A percentile compares a stretch with the other conserved stretches of the same genome.
phyloP scores from a whole-genome alignment of 2,113 vertebrate genomes.

The Leucosticte australis region DNA sequence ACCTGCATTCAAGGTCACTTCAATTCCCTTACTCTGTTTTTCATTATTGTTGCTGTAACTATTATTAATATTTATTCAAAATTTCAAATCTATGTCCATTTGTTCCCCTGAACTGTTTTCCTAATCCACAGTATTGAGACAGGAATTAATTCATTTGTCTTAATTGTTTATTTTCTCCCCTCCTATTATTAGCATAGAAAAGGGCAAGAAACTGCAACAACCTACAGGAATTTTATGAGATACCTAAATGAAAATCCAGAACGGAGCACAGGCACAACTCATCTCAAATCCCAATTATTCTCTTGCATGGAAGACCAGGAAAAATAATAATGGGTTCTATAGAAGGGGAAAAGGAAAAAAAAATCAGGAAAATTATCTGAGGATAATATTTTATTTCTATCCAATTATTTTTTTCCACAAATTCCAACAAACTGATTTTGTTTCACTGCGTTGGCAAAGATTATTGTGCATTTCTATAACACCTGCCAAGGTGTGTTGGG shows the following conservation, averaged over 20 bases:
- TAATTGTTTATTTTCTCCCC: slow-evolving; percentile 2
- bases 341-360: background rate
- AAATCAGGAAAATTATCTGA: background rate
- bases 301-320: background rate
- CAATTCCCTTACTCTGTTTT: slow-evolving; percentile 42
- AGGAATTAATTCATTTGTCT: background rate
- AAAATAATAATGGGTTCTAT: background rate
- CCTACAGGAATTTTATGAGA: background rate
- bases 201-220: background rate
- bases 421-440: background rate
- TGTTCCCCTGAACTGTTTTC: background rate
- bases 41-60: slow-evolving; percentile 37
- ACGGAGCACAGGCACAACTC: accelerated
- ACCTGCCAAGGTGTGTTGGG: background rate
- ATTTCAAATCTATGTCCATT: background rate
- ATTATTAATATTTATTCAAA: slow-evolving; percentile 49
- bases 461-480: background rate
- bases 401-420: background rate
- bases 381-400: background rate
- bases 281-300: background rate
- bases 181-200: background rate
- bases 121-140: background rate
- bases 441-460: background rate
- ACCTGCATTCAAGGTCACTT: slow-evolving; percentile 71
- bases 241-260: background rate